These are phyloP conservation scores for Antechinus flavipes DNA, from an alignment of 2,113 vertebrate genomes.

Conservation along the genomic window DNA sequence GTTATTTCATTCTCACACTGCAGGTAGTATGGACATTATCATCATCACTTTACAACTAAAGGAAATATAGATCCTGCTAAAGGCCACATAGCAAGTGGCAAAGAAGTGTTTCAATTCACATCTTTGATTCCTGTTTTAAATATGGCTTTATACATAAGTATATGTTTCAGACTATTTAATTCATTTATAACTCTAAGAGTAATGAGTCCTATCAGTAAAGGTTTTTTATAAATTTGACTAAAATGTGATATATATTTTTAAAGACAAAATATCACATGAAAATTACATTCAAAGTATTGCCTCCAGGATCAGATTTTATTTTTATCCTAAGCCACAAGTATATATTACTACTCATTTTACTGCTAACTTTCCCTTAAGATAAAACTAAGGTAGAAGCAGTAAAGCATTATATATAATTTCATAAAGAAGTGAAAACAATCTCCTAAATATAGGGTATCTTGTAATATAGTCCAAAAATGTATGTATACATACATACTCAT, in stretches of 20 bases:
- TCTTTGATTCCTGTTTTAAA: neutral
- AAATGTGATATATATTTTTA: neutral
- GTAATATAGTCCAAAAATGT: neutral
- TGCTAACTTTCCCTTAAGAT: constrained; percentile 5
- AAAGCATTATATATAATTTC: neutral
- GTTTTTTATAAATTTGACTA: neutral
- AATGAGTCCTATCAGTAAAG: neutral
- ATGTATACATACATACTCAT: neutral
- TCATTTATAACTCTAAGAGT: neutral
- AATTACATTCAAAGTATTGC: constrained; percentile 8
- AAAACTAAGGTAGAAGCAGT: neutral
- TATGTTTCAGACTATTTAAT: neutral
- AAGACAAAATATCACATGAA: constrained; percentile 21
- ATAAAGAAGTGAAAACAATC: constrained; percentile 13
- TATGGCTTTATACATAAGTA: neutral
- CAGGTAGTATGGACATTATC: neutral
- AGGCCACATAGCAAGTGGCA: neutral
- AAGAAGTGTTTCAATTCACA: neutral
- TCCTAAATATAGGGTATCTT: constrained; percentile 13
- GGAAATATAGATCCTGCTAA: neutral
- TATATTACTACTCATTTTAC: constrained; percentile 24
- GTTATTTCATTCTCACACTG: neutral
- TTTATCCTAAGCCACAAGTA: constrained; percentile 4
- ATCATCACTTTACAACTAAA: neutral
- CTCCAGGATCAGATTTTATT: neutral